These are phyloP conservation scores for Coluber constrictor DNA, from an alignment of 2,797 vertebrate species.

Conservation along the genomic window DNA sequence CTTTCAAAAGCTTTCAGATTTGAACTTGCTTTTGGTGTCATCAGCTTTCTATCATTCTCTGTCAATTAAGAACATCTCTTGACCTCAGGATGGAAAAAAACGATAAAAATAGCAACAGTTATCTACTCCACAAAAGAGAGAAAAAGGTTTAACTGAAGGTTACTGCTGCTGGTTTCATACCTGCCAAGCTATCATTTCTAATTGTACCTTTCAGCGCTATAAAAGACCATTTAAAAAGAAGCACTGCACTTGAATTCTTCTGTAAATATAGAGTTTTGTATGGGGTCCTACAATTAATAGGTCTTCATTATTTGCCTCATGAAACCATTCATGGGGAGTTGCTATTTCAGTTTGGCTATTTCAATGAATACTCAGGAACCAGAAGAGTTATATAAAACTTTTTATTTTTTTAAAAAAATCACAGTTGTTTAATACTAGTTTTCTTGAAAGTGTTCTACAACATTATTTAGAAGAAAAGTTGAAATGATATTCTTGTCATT, in stretches of 20 bases:
- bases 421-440: not conserved
- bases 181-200: conserved; percentile 43
- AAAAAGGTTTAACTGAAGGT: conserved; percentile 40
- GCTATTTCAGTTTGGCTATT: not conserved
- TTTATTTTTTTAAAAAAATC: conserved; percentile 13
- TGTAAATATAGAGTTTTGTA: conserved; percentile 34
- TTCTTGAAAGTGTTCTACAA: not conserved
- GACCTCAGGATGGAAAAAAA: not conserved
- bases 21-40: conserved; percentile 17
- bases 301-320: conserved; percentile 27
- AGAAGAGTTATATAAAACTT: conserved; percentile 7
- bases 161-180: conserved; percentile 38
- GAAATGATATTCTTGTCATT: not conserved
- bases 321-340: conserved; percentile 8
- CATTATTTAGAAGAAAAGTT: conserved; percentile 18
- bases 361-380: not conserved
- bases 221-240: conserved; percentile 40
- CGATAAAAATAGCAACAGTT: conserved; percentile 24
- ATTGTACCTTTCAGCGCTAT: conserved; percentile 16
- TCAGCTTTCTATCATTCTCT: conserved; percentile 28
- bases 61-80: conserved; percentile 18
- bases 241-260: conserved; percentile 33
- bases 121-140: conserved; percentile 20
- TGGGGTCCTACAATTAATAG: conserved; percentile 39
- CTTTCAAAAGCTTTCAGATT: conserved; percentile 28